phyloP scores from a whole-genome alignment of 2,797 vertebrate genomes.

The Gila robusta region DNA sequence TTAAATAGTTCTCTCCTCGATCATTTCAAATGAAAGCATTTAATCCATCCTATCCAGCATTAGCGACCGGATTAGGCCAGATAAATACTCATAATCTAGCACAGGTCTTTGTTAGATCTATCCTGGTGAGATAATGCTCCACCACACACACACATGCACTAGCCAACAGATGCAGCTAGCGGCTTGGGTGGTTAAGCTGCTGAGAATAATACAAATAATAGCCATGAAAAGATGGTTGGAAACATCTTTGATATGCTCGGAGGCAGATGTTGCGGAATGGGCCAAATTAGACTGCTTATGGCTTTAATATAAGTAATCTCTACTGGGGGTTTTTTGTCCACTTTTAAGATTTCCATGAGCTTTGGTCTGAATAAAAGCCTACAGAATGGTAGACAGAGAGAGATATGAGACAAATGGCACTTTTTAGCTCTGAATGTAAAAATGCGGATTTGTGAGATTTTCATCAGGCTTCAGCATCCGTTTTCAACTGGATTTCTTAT shows the following conservation, averaged over 20 bases:
- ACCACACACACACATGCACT: slow-evolving; percentile 40
- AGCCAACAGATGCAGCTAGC: slow-evolving; percentile 67
- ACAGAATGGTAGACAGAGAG: slow-evolving; percentile 21
- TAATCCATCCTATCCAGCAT: slow-evolving; percentile 84
- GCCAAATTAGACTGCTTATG: slow-evolving; percentile 75
- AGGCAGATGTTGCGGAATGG: slow-evolving; percentile 70
- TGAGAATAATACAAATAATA: slow-evolving; percentile 75
- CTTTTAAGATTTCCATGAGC: slow-evolving; percentile 60
- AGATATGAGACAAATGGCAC: slow-evolving; percentile 12
- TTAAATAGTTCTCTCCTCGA: slow-evolving; percentile 76
- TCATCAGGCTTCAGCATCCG: slow-evolving; percentile 30
- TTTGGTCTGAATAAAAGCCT: slow-evolving; percentile 48
- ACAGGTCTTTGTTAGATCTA: slow-evolving; percentile 78
- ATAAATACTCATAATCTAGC: slow-evolving; percentile 81
- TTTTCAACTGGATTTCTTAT: slow-evolving; percentile 40
- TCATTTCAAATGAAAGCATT: slow-evolving; percentile 79
- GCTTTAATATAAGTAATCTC: slow-evolving; percentile 68
- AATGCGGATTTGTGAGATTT: slow-evolving; percentile 40
- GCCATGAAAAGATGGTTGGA: slow-evolving; percentile 55
- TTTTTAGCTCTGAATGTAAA: slow-evolving; percentile 42
- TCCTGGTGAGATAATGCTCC: slow-evolving; percentile 60
- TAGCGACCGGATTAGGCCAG: slow-evolving; percentile 79
- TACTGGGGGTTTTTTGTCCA: slow-evolving; percentile 39
- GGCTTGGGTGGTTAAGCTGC: slow-evolving; percentile 69
- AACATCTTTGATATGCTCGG: slow-evolving; percentile 63